Percentiles rank a stretch among this genome's conserved stretches.
These are phyloP conservation scores for Calidris pygmaea DNA, from an alignment of 2,113 vertebrate genomes.

Conservation along the genomic window DNA sequence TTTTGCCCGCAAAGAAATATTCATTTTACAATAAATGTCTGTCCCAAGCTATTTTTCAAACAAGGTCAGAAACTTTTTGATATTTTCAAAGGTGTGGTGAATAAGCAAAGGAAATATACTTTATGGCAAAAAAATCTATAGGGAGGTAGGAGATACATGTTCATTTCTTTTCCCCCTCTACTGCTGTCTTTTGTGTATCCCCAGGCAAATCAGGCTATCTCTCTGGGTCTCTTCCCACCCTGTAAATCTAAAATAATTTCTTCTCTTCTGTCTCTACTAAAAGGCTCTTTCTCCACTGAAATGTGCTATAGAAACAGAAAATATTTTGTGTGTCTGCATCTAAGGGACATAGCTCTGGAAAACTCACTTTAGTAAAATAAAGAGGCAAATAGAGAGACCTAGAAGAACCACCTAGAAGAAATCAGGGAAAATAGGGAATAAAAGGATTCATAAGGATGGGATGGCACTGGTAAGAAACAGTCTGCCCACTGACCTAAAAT, in stretches of 20 bases:
- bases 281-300: background rate
- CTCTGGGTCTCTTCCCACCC: background rate
- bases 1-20: background rate
- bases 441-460: background rate
- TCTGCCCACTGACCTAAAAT: background rate
- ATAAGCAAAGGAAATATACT: background rate
- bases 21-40: background rate
- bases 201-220: background rate
- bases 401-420: background rate
- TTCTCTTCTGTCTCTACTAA: background rate
- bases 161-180: fast-evolving
- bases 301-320: background rate
- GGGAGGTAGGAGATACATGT: background rate
- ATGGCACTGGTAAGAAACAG: background rate
- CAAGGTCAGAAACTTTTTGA: background rate
- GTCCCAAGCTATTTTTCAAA: background rate
- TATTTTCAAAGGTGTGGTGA: background rate
- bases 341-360: background rate
- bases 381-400: background rate
- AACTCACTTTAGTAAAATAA: background rate
- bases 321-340: background rate
- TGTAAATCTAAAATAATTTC: background rate
- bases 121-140: background rate
- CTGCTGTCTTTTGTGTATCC: background rate
- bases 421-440: background rate